Percentiles rank a stretch among this genome's conserved stretches.
Evolutionary conservation across 2,113 vertebrate genomes (phyloP).

Genomic region (Mustelus asterias): DNA sequence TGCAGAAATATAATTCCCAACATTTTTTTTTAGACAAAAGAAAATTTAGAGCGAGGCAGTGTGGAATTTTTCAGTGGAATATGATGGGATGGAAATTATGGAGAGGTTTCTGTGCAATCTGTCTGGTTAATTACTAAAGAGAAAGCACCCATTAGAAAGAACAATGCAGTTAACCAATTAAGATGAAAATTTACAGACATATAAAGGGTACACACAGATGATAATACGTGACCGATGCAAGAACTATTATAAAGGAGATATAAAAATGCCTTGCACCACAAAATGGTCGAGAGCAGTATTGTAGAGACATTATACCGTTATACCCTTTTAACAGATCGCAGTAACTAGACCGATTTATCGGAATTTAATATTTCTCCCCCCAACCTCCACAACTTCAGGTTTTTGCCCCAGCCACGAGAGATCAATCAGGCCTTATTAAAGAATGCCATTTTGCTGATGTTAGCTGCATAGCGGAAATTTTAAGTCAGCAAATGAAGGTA

Average conservation of each 20-base stretch:
- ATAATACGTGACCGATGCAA: neutral
- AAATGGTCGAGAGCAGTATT: neutral
- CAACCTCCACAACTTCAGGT: neutral
- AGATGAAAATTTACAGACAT: neutral
- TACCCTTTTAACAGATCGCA: neutral
- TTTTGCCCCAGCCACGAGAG: neutral
- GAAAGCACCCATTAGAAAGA: neutral
- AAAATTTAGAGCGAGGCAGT: neutral
- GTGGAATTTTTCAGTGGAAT: neutral
- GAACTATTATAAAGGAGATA: neutral
- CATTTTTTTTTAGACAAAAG: neutral
- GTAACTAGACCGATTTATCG: neutral
- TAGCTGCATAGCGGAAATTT: neutral
- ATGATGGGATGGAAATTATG: neutral
- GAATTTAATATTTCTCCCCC: neutral
- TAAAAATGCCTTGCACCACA: neutral
- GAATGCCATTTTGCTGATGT: neutral
- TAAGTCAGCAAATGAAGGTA: slow-evolving; percentile 19
- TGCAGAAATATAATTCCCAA: neutral
- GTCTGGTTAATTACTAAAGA: neutral
- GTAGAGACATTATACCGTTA: neutral
- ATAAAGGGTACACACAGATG: neutral
- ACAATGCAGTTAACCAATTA: neutral
- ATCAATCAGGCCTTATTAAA: slow-evolving; percentile 11
- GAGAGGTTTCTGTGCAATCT: neutral